Conservation (phyloP, 2,113 vertebrate species). For the Leucosticte australis region DNA sequence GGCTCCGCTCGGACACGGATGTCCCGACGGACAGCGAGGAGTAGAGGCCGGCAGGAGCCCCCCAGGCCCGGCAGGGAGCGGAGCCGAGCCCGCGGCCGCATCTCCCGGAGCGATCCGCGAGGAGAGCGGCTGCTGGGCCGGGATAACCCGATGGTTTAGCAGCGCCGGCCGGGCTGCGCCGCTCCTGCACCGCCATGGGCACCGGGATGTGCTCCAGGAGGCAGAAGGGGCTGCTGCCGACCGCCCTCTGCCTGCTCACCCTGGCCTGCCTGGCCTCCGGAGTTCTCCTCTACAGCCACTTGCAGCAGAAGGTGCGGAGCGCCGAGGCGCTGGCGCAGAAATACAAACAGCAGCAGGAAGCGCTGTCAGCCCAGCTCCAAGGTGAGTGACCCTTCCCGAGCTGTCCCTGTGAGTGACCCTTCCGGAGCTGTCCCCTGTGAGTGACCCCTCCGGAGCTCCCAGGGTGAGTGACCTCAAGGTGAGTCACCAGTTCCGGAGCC, state of each 20-base stretch:
- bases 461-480: no score
- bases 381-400: constrained; percentile 38
- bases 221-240: constrained; percentile 69
- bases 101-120: not conserved
- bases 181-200: constrained; percentile 43
- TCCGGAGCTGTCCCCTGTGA: not conserved
- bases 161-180: not conserved
- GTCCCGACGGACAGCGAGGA: not conserved
- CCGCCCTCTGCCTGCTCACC: constrained; percentile 40
- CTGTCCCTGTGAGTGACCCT: not conserved
- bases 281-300: constrained; percentile 48
- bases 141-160: not conserved
- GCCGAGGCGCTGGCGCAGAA: constrained; percentile 58
- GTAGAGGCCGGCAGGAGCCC: not conserved
- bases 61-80: not conserved
- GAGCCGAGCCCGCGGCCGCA: not conserved
- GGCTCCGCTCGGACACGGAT: not conserved
- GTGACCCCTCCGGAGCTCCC: no score
- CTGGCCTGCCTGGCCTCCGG: constrained; percentile 51
- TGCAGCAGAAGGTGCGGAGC: constrained; percentile 48
- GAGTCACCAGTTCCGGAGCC: no score
- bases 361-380: constrained; percentile 74
- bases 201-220: constrained; percentile 63
- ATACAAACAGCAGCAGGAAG: constrained; percentile 75
- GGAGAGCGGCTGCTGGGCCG: fast-evolving